A percentile compares a stretch with the other conserved stretches of the same genome.
Conservation (phyloP, 2,888 invertebrate species). For the Electrophaes corylata region DNA sequence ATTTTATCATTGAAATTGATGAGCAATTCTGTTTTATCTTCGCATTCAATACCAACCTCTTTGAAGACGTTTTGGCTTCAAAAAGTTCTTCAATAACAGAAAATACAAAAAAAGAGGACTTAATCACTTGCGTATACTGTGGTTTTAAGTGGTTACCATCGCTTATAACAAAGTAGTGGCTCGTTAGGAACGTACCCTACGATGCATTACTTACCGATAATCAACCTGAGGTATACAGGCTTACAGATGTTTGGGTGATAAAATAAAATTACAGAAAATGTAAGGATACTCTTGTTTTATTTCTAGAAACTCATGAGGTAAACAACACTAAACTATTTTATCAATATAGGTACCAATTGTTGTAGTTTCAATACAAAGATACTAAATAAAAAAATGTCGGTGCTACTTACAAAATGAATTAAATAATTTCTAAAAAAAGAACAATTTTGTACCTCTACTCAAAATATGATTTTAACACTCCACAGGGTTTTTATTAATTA, state of each 20-base stretch:
- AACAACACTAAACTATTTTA: conserved; percentile 77
- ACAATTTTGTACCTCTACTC: conserved; percentile 54
- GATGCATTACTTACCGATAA: too few relatives aligned
- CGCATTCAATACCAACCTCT: too few relatives aligned
- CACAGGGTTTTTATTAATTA: conserved; percentile 43
- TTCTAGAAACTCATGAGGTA: conserved; percentile 83
- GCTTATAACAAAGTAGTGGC: too few relatives aligned
- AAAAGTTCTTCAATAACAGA: too few relatives aligned
- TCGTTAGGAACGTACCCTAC: too few relatives aligned
- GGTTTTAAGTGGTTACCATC: too few relatives aligned
- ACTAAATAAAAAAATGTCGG: conserved; percentile 50
- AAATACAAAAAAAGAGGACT: too few relatives aligned
- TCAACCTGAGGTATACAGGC: too few relatives aligned
- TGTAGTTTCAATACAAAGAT: conserved; percentile 59
- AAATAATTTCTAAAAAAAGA: conserved; percentile 39
- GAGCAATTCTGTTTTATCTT: too few relatives aligned
- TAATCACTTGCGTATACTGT: too few relatives aligned
- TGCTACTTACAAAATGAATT: conserved; percentile 45
- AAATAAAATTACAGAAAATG: conserved; percentile 52
- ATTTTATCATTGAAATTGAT: too few relatives aligned
- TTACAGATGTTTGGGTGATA: background rate
- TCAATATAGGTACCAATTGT: conserved; percentile 60
- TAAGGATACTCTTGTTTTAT: conserved; percentile 79
- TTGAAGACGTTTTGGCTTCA: too few relatives aligned
- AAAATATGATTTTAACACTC: conserved; percentile 62